Base-by-base conservation (phyloP, 2,797 vertebrate genomes). In the Epinephelus malabaricus region DNA sequence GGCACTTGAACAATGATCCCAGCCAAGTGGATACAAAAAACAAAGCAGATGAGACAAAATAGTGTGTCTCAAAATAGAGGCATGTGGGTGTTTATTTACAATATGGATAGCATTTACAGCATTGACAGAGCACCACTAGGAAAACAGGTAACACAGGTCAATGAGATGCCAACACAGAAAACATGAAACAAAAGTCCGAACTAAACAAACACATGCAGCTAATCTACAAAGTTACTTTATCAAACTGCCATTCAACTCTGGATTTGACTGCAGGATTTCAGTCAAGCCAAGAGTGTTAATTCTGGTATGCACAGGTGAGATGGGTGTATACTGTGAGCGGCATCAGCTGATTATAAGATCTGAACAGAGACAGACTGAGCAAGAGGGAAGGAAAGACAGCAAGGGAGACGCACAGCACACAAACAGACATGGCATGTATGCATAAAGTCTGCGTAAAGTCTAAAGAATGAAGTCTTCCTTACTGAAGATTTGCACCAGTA, bases 21-120 rank as follows among this genome's bases (percentile, higher is more conserved):
- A 25, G 56, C 4, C 23, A 30, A 45, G 13, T 6, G 10, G 2
- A 25, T 17, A 5, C 2, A 47, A 10, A 6, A 56, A 21, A 40
- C 46, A 19, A 61, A 50, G 62, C 1, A 66, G 17, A 51, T 53
- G 7, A 79, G 59, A 56, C 46, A n/a, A 58, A 69, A 59, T 50
- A 47, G 34, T 56, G 51, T 34, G 49, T 34, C 34, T 34, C 60
- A 77, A 79, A 82, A 73, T 49, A 79, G 13, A 60, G 25, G 19
- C 21, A 59, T 17, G 21, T 70, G 21, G 18, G 34, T 72, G 65
- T 83, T 87, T 87, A 82, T 82, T 87, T 79, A 75, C 59, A 79
- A 8, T 34, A 34, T 34, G 34, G 34, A 34, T 34, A 18, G 14
- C 9, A 59, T 84, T 70, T 68, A 78, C 67, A 82, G 40, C 53